Evolutionary conservation across 1,140 invertebrate genomes (phyloP).

Genomic region (Philotrypesis tridentata): DNA sequence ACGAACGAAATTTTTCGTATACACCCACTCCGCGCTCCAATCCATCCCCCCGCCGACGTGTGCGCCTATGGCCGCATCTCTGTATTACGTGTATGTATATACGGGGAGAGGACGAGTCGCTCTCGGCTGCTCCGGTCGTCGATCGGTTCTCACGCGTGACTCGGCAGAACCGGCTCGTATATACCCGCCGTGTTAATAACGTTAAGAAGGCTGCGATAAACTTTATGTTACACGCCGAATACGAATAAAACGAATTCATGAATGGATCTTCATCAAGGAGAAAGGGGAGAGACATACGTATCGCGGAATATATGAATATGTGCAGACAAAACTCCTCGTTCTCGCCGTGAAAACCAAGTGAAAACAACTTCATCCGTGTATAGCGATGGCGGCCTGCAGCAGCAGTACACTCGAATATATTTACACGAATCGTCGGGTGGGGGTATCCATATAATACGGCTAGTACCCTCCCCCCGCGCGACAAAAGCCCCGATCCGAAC

Average conservation of each 20-base stretch:
- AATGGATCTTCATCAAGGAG: slow-evolving; percentile 22
- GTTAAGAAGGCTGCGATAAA: slow-evolving; percentile 55
- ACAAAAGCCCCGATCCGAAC: not conserved
- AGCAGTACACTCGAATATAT: not conserved
- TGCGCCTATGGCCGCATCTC: too few species aligned
- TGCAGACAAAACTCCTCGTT: not conserved
- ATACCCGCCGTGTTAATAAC: slow-evolving; percentile 67
- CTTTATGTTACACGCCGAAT: slow-evolving; percentile 3
- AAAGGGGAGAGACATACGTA: too few species aligned
- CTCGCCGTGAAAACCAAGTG: too few species aligned
- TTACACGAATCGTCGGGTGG: not conserved
- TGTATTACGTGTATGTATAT: not conserved
- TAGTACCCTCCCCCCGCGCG: not conserved
- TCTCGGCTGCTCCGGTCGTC: not conserved
- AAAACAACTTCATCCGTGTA: not conserved
- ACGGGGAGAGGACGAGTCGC: slow-evolving; percentile 12
- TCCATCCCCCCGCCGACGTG: not conserved
- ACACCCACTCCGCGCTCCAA: slow-evolving; percentile 30
- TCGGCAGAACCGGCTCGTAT: slow-evolving; percentile 62
- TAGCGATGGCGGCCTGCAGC: too few species aligned
- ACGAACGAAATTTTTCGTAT: slow-evolving; percentile 44
- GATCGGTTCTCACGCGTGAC: slow-evolving; percentile 60
- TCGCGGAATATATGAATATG: too few species aligned
- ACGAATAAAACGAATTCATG: not conserved
- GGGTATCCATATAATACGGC: too few species aligned